phyloP scores from a whole-genome alignment of 1,140 invertebrate genomes.

The Papilio aristodemus region DNA sequence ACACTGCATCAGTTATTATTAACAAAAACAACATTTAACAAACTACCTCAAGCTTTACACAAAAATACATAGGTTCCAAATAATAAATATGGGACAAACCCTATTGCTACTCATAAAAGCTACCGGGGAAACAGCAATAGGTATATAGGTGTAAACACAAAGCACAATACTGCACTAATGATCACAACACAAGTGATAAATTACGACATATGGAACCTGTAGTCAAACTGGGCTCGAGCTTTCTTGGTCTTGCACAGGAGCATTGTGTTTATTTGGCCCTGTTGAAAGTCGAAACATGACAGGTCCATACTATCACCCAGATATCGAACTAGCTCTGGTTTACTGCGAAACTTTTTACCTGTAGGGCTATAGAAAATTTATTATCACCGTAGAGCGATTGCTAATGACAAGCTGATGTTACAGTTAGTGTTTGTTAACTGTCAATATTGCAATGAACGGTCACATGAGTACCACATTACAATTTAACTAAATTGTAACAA shows the following conservation, averaged over 20 bases:
- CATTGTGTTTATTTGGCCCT: constrained; percentile 86
- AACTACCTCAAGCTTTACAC: constrained; percentile 24
- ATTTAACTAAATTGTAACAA: background rate
- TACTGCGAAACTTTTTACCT: constrained; percentile 90
- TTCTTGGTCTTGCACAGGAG: constrained; percentile 84
- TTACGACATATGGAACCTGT: constrained; percentile 81
- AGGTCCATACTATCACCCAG: constrained; percentile 90
- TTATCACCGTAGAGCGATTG: constrained; percentile 54
- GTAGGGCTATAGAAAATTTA: constrained; percentile 83
- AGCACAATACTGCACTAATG: constrained; percentile 71
- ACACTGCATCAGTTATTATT: background rate
- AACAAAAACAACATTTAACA: background rate
- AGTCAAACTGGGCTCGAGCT: constrained; percentile 84
- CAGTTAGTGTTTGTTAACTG: constrained; percentile 56
- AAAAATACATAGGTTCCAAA: constrained; percentile 17
- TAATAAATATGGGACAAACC: constrained; percentile 26
- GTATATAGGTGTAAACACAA: constrained; percentile 64
- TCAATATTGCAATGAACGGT: constrained; percentile 51
- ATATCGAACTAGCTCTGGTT: constrained; percentile 88
- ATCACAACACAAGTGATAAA: constrained; percentile 73
- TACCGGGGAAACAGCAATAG: constrained; percentile 49
- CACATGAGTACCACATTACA: constrained; percentile 34
- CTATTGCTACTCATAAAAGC: constrained; percentile 43
- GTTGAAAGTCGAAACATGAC: constrained; percentile 90
- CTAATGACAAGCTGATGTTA: constrained; percentile 43